These are phyloP conservation scores for Lasioglossum baleicum DNA, from an alignment of 1,140 invertebrate genomes.

Conservation along the genomic window DNA sequence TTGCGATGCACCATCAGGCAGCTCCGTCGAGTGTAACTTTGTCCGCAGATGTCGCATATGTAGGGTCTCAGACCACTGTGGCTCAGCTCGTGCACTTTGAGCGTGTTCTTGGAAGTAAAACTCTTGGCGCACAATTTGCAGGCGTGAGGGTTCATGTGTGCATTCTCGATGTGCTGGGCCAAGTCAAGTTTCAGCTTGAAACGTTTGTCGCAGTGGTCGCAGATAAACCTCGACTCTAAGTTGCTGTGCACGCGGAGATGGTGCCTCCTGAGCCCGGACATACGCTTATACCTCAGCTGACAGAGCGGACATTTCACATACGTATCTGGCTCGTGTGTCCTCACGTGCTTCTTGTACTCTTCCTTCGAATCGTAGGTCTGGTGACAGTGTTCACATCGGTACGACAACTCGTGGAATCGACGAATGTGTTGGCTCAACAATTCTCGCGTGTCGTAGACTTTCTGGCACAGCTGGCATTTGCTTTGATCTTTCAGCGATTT, in stretches of 20 bases:
- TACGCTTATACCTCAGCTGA: slow-evolving; percentile 77
- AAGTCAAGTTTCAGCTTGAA: slow-evolving; percentile 76
- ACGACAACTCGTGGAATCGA: slow-evolving; percentile 73
- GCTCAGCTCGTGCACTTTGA: no score
- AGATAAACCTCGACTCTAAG: slow-evolving; percentile 70
- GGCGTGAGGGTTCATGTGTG: no score
- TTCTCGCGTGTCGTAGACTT: slow-evolving; percentile 73
- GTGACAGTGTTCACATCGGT: slow-evolving; percentile 75
- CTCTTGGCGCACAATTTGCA: not conserved
- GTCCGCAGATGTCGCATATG: no score
- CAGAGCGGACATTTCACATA: slow-evolving; percentile 68
- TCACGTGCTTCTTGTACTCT: slow-evolving; percentile 53
- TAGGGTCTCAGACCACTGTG: no score
- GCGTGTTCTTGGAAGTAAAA: no score
- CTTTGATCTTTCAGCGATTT: slow-evolving; percentile 30
- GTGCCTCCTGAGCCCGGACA: slow-evolving; percentile 78
- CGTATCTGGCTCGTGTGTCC: slow-evolving; percentile 49
- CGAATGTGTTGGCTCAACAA: slow-evolving; percentile 74
- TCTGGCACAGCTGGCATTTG: slow-evolving; percentile 75
- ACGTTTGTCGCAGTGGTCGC: slow-evolving; percentile 79
- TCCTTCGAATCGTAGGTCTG: slow-evolving; percentile 55
- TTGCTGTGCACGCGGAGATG: slow-evolving; percentile 73
- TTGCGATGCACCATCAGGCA: no score
- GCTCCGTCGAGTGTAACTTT: no score
- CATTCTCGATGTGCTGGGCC: slow-evolving; percentile 76